A percentile compares a stretch with the other conserved stretches of the same genome.
phyloP scores from a whole-genome alignment of 2,797 vertebrate species.

The Balearica regulorum region DNA sequence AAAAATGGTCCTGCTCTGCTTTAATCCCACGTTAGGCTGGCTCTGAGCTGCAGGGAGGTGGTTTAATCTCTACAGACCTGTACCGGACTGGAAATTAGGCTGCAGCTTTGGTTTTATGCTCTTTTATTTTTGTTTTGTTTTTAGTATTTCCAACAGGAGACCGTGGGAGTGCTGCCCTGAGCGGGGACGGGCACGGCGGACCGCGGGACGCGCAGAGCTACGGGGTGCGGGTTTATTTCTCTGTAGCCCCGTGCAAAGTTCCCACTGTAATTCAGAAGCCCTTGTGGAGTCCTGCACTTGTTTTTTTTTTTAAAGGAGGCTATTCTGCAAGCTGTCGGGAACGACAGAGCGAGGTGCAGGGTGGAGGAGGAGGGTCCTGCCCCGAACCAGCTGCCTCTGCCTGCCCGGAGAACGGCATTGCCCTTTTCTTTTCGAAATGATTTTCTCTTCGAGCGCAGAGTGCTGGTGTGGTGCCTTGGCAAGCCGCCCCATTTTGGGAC shows the following conservation, averaged over 20 bases:
- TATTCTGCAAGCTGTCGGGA: not conserved
- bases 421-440: not conserved
- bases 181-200: not conserved
- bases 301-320: not conserved
- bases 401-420: not conserved
- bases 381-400: not conserved
- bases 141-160: not conserved
- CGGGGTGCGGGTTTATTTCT: not conserved
- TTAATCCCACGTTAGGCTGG: fast-evolving
- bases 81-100: not conserved
- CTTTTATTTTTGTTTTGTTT: not conserved
- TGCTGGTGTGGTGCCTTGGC: not conserved
- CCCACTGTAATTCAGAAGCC: not conserved
- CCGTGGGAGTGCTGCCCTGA: not conserved
- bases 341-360: not conserved
- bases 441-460: not conserved
- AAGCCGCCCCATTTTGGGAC: not conserved
- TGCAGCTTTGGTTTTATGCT: not conserved
- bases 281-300: not conserved
- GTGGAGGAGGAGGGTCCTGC: not conserved
- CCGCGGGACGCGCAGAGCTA: fast-evolving
- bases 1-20: not conserved
- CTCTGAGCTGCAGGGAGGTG: not conserved
- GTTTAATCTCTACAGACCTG: not conserved
- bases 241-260: not conserved